These are phyloP conservation scores for Himalopsyche kuldschensis DNA, from an alignment of 2,888 invertebrate species.

Conservation along the genomic window DNA sequence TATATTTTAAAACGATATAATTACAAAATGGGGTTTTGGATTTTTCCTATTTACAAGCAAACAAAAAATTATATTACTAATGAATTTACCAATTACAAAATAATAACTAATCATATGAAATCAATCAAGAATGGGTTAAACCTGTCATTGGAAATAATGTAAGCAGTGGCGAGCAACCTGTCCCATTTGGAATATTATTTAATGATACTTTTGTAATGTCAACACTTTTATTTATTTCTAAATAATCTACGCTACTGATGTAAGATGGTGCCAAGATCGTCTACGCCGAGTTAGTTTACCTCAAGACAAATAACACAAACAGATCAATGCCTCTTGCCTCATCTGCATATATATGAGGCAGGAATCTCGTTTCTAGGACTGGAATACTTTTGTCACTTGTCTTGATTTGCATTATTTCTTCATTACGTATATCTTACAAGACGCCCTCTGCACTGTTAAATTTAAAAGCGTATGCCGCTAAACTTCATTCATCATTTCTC, in stretches of 20 bases:
- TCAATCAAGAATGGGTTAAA: too few relatives aligned
- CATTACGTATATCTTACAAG: slow-evolving; percentile 8
- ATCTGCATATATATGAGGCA: slow-evolving; percentile 39
- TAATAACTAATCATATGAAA: too few relatives aligned
- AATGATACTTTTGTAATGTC: too few relatives aligned
- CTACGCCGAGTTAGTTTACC: not conserved
- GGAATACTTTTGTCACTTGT: slow-evolving; percentile 14
- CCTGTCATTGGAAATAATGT: too few relatives aligned
- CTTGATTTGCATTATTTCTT: slow-evolving; percentile 20
- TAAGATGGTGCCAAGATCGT: not conserved
- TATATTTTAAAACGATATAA: too few relatives aligned
- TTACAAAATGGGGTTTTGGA: too few relatives aligned
- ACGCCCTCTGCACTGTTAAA: not conserved
- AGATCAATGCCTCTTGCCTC: slow-evolving; percentile 33
- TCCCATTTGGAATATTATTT: too few relatives aligned
- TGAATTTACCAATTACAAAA: too few relatives aligned
- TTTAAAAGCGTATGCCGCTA: not conserved
- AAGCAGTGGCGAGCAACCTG: too few relatives aligned
- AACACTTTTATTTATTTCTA: too few relatives aligned
- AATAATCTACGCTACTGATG: not conserved
- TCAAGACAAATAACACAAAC: slow-evolving; percentile 37
- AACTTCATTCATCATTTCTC: not conserved
- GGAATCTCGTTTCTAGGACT: not conserved
- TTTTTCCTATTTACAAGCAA: too few relatives aligned
- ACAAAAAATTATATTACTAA: too few relatives aligned